A percentile compares a stretch with the other conserved stretches of the same genome.
Conservation (phyloP, 2,888 invertebrate genomes). For the Metellina segmentata region DNA sequence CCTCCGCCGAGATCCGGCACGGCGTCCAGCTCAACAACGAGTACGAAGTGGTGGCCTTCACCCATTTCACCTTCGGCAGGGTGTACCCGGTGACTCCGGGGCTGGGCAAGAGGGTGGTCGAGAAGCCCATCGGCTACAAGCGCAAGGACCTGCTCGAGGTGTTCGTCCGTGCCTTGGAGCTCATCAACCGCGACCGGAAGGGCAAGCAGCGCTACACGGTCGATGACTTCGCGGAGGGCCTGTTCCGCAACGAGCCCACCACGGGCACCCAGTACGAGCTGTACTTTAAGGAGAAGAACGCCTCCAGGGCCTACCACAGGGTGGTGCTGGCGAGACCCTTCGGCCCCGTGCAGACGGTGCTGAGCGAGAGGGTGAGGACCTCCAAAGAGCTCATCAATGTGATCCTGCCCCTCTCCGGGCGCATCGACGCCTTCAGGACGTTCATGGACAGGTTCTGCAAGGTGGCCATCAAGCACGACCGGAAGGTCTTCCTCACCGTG, state of each 20-base stretch:
- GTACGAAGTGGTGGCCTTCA: slow-evolving; percentile 89
- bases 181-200: slow-evolving; percentile 81
- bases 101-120: slow-evolving; percentile 88
- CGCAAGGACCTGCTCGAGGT: slow-evolving; percentile 87
- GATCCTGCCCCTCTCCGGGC: slow-evolving; percentile 87
- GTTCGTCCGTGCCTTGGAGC: slow-evolving; percentile 85
- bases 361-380: slow-evolving; percentile 82
- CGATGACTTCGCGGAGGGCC: slow-evolving; percentile 88
- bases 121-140: slow-evolving; percentile 89
- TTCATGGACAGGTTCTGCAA: slow-evolving; percentile 89
- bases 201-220: slow-evolving; percentile 83
- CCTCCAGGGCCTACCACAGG: slow-evolving; percentile 80
- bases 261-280: slow-evolving; percentile 89
- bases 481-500: slow-evolving; percentile 87
- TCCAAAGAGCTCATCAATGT: slow-evolving; percentile 87
- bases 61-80: slow-evolving; percentile 85
- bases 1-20: slow-evolving; percentile 86
- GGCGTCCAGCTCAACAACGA: slow-evolving; percentile 88
- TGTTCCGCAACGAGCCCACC: slow-evolving; percentile 87
- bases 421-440: slow-evolving; percentile 86
- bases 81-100: slow-evolving; percentile 88
- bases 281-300: slow-evolving; percentile 85
- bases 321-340: slow-evolving; percentile 87
- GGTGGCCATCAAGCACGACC: slow-evolving; percentile 86
- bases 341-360: slow-evolving; percentile 86